phyloP scores from a whole-genome alignment of 2,797 vertebrate genomes.

The Meriones psammophilus region DNA sequence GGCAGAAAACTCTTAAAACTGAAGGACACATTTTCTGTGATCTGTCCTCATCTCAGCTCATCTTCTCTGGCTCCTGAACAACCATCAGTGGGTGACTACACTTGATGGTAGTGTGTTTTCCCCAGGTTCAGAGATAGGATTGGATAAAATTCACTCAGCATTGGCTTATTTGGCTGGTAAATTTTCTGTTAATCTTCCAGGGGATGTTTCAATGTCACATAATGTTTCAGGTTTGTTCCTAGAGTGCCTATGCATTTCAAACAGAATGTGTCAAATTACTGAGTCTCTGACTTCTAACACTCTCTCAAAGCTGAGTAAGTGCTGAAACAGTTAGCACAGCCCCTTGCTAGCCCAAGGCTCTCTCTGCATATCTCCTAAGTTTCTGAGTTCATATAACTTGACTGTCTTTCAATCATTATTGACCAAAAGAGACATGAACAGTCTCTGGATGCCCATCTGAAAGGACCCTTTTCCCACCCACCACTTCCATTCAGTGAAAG shows the following conservation, averaged over 20 bases:
- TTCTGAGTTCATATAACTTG: background rate
- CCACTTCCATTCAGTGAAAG: background rate
- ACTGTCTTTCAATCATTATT: background rate
- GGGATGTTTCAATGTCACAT: background rate
- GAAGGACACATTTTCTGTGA: background rate
- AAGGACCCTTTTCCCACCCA: background rate
- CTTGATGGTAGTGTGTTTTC: background rate
- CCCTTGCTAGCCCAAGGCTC: background rate
- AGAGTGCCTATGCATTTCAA: background rate
- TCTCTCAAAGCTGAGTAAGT: background rate
- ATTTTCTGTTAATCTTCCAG: background rate
- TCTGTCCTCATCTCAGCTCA: background rate
- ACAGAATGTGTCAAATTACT: background rate
- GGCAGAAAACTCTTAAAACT: background rate
- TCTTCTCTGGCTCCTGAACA: slow-evolving; percentile 5
- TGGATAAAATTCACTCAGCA: background rate
- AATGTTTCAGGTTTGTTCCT: background rate
- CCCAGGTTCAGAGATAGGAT: background rate
- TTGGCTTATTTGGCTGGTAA: background rate
- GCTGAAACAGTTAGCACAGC: too few relatives aligned
- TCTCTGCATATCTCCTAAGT: background rate
- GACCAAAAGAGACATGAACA: background rate
- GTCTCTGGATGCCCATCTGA: background rate
- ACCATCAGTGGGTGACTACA: background rate
- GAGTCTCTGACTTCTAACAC: background rate